These are phyloP conservation scores for Trichogramma pretiosum DNA, from an alignment of 1,140 invertebrate species.

Conservation along the genomic window DNA sequence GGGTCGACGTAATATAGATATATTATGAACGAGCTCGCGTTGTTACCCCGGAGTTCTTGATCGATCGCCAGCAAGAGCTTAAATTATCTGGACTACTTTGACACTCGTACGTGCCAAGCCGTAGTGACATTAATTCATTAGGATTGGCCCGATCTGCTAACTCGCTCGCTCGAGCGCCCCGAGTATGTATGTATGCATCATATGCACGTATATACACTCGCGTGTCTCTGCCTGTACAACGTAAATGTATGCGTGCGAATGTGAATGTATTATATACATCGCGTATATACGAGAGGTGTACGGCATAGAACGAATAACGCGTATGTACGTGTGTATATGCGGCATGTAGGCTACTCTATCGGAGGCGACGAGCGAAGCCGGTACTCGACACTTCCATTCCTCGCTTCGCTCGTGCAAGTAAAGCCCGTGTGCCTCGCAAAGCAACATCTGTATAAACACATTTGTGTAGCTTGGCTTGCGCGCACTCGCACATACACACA, in stretches of 20 bases:
- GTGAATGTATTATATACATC: too few species aligned
- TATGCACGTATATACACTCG: not conserved
- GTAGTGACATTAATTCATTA: slow-evolving; percentile 15
- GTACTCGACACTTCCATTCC: not conserved
- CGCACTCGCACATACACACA: not conserved
- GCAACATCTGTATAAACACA: slow-evolving; percentile 4
- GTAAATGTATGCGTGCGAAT: too few species aligned
- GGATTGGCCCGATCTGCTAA: not conserved
- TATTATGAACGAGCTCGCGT: too few species aligned
- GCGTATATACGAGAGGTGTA: too few species aligned
- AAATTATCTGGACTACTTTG: slow-evolving; percentile 19
- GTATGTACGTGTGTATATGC: too few species aligned
- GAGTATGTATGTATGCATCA: not conserved
- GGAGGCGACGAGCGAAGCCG: not conserved
- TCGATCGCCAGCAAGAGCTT: slow-evolving; percentile 17
- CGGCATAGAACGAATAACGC: too few species aligned
- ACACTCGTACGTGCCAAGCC: slow-evolving; percentile 9
- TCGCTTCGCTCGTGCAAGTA: not conserved
- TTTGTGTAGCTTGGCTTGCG: not conserved
- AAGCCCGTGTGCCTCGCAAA: too few species aligned
- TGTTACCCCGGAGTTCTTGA: slow-evolving; percentile 8
- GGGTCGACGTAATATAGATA: too few species aligned
- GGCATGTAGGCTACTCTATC: too few species aligned
- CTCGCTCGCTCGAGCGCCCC: not conserved
- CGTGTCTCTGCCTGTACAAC: too few species aligned